Conservation (phyloP, 2,113 vertebrate genomes). For the Herpailurus yagouaroundi region DNA sequence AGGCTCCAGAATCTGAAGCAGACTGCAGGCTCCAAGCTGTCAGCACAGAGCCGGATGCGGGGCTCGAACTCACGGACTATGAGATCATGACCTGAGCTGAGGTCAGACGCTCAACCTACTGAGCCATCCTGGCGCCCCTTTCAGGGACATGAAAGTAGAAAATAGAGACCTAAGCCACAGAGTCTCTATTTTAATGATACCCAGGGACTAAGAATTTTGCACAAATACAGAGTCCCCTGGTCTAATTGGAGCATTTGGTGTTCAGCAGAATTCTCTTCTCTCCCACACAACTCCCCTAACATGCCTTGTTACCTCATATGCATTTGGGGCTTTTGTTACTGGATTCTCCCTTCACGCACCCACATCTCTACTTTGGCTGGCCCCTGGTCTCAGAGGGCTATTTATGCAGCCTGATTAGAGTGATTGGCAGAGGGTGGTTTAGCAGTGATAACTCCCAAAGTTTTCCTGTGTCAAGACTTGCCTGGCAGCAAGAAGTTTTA, state of each 20-base stretch:
- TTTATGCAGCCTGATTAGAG: background rate
- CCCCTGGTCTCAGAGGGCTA: background rate
- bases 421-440: background rate
- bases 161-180: background rate
- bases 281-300: background rate
- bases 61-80: no score
- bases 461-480: background rate
- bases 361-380: rapidly evolving
- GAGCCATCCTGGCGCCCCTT: no score
- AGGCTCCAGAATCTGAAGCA: no score
- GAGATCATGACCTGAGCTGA: no score
- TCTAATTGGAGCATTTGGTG: background rate
- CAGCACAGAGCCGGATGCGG: no score
- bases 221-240: background rate
- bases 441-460: background rate
- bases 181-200: background rate
- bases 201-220: background rate
- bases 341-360: background rate
- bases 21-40: no score
- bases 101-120: no score
- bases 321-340: background rate
- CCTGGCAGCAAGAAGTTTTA: background rate
- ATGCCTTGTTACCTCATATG: background rate
- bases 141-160: no score
- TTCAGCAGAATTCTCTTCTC: background rate